These are phyloP conservation scores for Dipodomys ordii DNA, from an alignment of 2,113 vertebrate genomes.

Conservation along the genomic window DNA sequence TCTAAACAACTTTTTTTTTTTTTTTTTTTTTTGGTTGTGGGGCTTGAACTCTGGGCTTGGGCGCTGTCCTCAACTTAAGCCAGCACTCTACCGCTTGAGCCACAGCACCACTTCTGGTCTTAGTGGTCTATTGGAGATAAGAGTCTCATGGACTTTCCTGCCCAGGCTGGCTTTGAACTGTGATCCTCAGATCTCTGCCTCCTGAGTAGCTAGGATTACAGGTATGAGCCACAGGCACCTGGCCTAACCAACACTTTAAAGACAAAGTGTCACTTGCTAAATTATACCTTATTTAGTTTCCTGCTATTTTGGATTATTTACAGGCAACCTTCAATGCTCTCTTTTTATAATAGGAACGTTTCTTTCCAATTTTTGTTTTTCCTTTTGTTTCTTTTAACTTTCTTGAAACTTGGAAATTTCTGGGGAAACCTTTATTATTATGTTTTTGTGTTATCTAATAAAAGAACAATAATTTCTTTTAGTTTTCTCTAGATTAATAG, in stretches of 20 bases:
- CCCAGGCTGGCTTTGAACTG: too few species aligned
- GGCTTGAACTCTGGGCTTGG: too few species aligned
- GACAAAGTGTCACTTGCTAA: background rate
- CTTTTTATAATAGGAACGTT: background rate
- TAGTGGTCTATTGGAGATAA: too few species aligned
- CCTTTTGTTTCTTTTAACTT: background rate
- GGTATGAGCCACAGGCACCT: too few species aligned
- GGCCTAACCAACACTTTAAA: too few species aligned
- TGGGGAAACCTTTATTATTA: background rate
- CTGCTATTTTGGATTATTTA: background rate
- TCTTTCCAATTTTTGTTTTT: background rate
- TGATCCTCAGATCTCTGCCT: too few species aligned
- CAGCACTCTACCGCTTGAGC: too few species aligned
- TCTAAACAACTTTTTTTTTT: background rate
- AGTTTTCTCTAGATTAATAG: constrained; percentile 8
- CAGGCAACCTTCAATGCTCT: background rate
- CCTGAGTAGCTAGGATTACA: too few species aligned
- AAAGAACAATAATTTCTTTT: background rate
- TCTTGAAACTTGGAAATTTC: background rate
- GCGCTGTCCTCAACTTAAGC: too few species aligned
- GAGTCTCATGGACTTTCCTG: too few species aligned
- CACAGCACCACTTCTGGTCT: too few species aligned
- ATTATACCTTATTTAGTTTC: background rate
- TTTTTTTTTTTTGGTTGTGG: too few species aligned
- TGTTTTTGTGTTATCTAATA: background rate